Percentiles rank a stretch among this genome's conserved stretches.
These are phyloP conservation scores for Criorhina ranunculi DNA, from an alignment of 2,888 invertebrate species.

Conservation along the genomic window DNA sequence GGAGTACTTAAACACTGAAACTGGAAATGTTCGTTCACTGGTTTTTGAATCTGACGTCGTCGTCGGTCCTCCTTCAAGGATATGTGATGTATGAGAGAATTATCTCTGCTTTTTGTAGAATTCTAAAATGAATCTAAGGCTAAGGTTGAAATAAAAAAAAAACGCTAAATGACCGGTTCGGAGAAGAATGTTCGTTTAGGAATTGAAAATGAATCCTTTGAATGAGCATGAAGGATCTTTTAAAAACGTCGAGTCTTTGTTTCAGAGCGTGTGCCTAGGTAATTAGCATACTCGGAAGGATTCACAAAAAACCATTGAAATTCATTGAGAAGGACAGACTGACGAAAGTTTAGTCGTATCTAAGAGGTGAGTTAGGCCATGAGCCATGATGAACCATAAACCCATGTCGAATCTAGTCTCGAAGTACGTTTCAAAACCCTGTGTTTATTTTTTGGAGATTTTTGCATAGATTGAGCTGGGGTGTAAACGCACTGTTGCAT, in stretches of 20 bases:
- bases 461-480: too few relatives aligned
- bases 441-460: too few relatives aligned
- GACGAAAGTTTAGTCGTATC: too few relatives aligned
- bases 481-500: too few relatives aligned
- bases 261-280: conserved; percentile 2
- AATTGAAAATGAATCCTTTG: conserved; percentile 11
- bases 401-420: too few relatives aligned
- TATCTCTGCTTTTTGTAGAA: conserved; percentile 3
- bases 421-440: too few relatives aligned
- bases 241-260: background rate
- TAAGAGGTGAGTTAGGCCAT: too few relatives aligned
- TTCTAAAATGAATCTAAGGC: conserved; percentile 1
- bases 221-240: background rate
- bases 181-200: background rate
- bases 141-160: conserved; percentile 27
- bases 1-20: conserved; percentile 15
- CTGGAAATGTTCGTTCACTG: background rate
- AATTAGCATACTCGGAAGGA: conserved; percentile 12
- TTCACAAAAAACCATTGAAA: background rate
- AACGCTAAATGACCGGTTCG: conserved; percentile 29
- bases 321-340: background rate
- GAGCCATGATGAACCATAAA: too few relatives aligned
- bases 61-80: background rate
- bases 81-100: background rate
- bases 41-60: conserved; percentile 22